These are phyloP conservation scores for Rhizomys pruinosus DNA, from an alignment of 2,113 vertebrate genomes.

Conservation along the genomic window DNA sequence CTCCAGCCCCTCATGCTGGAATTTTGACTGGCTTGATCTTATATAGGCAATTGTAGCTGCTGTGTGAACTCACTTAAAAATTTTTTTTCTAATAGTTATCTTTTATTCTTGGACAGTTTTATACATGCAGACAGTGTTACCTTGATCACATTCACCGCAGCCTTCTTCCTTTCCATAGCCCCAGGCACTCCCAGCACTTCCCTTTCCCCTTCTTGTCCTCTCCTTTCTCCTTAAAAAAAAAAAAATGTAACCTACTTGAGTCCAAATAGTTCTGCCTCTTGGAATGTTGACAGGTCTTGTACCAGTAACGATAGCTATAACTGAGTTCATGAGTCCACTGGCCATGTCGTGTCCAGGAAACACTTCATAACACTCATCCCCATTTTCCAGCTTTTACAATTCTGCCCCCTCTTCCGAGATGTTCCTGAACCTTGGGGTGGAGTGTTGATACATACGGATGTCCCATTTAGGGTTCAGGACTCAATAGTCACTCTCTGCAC, in stretches of 20 bases:
- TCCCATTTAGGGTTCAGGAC: too few relatives aligned
- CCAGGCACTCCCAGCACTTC: background rate
- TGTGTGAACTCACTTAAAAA: background rate
- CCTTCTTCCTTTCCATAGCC: background rate
- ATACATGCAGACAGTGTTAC: background rate
- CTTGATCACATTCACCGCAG: background rate
- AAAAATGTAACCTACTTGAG: background rate
- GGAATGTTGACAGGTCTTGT: background rate
- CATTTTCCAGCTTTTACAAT: background rate
- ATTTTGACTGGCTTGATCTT: background rate
- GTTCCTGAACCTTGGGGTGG: background rate
- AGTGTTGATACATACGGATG: background rate
- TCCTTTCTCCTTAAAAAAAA: too few relatives aligned
- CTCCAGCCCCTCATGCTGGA: background rate
- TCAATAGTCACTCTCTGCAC: background rate
- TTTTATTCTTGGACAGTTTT: background rate
- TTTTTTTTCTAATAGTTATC: too few relatives aligned
- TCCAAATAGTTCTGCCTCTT: background rate
- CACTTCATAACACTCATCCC: background rate
- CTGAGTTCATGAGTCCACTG: background rate
- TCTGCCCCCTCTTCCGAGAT: background rate
- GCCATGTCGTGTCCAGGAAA: background rate
- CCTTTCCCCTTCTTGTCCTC: background rate
- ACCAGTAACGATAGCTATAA: background rate
- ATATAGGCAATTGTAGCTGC: background rate